A percentile compares a stretch with the other conserved stretches of the same genome.
These are phyloP conservation scores for Nephrotoma appendiculata DNA, from an alignment of 2,888 invertebrate genomes.

Conservation along the genomic window DNA sequence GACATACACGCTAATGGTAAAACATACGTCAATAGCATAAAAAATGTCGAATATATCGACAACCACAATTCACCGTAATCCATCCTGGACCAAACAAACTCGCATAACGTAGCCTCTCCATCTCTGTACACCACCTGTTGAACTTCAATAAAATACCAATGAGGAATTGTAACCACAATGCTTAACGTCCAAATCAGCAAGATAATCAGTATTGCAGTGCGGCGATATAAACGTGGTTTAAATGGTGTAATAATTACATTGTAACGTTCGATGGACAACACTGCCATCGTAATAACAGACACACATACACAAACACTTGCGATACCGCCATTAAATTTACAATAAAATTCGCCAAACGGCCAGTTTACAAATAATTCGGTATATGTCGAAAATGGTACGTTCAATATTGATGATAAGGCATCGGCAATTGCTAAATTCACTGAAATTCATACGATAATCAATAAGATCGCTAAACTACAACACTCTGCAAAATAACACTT, in stretches of 20 bases:
- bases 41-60: neutral
- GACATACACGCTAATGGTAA: neutral
- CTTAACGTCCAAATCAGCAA: neutral
- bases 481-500: neutral
- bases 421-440: neutral
- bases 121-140: neutral
- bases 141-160: neutral
- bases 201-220: neutral
- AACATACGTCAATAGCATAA: neutral
- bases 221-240: neutral
- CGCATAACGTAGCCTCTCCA: neutral
- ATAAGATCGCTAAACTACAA: neutral
- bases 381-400: neutral
- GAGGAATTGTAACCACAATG: neutral
- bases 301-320: neutral
- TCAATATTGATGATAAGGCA: neutral
- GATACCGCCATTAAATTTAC: neutral
- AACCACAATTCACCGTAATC: neutral
- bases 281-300: neutral
- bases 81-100: neutral
- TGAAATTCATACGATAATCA: neutral
- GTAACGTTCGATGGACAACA: neutral
- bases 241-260: neutral
- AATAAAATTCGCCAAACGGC: neutral
- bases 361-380: neutral